These are phyloP conservation scores for Sphenodon punctatus DNA, from an alignment of 2,797 vertebrate species.

Conservation along the genomic window DNA sequence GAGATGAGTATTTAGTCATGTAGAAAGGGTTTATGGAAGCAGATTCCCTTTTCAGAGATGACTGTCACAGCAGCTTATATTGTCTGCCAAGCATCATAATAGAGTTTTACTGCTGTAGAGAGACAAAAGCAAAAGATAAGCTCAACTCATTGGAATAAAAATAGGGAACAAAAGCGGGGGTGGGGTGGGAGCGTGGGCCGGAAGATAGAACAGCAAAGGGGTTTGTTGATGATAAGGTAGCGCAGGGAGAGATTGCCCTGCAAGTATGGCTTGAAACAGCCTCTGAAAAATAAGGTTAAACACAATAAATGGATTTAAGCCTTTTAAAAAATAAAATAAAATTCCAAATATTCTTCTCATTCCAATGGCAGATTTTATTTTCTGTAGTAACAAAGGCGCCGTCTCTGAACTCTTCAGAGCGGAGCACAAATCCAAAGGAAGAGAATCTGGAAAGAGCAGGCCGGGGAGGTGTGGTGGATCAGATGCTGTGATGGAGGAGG, in stretches of 20 bases:
- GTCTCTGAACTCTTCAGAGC: not conserved
- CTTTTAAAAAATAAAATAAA: not conserved
- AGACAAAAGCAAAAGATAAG: slow-evolving; percentile 73
- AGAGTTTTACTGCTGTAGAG: slow-evolving; percentile 67
- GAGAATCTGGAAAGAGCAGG: not conserved
- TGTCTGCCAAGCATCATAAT: slow-evolving; percentile 68
- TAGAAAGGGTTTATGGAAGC: slow-evolving; percentile 62
- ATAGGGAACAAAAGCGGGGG: not conserved
- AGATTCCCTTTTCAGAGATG: slow-evolving; percentile 63
- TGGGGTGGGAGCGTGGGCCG: slow-evolving; percentile 54
- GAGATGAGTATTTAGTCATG: slow-evolving; percentile 52
- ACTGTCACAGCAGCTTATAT: slow-evolving; percentile 70
- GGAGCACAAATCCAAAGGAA: not conserved
- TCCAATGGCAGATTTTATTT: not conserved
- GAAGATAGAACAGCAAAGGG: slow-evolving; percentile 12
- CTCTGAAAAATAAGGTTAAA: slow-evolving; percentile 46
- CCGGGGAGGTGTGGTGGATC: accelerated
- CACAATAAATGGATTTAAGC: not conserved
- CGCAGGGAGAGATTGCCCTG: slow-evolving; percentile 38
- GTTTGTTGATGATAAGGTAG: slow-evolving; percentile 26
- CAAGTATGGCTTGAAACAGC: slow-evolving; percentile 27
- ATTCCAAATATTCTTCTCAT: not conserved
- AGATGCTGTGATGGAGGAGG: not conserved
- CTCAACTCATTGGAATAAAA: slow-evolving; percentile 63
- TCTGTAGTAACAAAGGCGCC: accelerated